Evolutionary conservation across 2,888 invertebrate species (phyloP).

Genomic region (Lepeophtheirus nordmannii): DNA sequence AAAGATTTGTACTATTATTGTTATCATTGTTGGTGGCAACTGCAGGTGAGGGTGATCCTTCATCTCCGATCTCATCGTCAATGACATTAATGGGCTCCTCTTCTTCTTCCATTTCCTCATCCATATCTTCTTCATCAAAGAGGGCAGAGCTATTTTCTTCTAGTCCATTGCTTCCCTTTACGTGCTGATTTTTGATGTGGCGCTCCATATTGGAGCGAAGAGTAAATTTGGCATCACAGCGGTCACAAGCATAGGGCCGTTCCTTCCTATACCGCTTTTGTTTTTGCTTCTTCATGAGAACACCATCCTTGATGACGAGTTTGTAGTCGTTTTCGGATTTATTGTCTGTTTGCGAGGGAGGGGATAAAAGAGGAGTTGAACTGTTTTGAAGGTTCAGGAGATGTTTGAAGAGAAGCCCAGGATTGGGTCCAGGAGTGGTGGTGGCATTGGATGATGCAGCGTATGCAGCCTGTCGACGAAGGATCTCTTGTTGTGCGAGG

Average conservation of each 20-base stretch:
- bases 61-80: slow-evolving; percentile 63
- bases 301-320: slow-evolving; percentile 50
- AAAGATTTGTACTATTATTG: slow-evolving; percentile 32
- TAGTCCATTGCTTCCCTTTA: slow-evolving; percentile 48
- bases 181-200: slow-evolving; percentile 80
- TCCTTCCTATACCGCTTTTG: slow-evolving; percentile 77
- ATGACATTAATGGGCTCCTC: slow-evolving; percentile 63
- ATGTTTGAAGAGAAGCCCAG: slow-evolving; percentile 6
- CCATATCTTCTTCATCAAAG: slow-evolving; percentile 26
- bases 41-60: background rate
- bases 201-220: slow-evolving; percentile 80
- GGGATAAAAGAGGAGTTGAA: background rate
- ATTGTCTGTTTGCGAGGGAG: background rate
- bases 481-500: slow-evolving; percentile 25
- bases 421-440: background rate
- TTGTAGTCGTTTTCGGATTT: slow-evolving; percentile 11
- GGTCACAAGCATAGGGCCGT: slow-evolving; percentile 73
- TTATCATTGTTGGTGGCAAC: slow-evolving; percentile 25
- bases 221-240: slow-evolving; percentile 77
- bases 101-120: slow-evolving; percentile 38
- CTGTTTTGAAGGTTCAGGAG: slow-evolving; percentile 17
- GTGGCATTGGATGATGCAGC: slow-evolving; percentile 26
- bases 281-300: slow-evolving; percentile 78
- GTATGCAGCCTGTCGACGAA: slow-evolving; percentile 26
- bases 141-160: slow-evolving; percentile 36